A percentile compares a stretch with the other conserved stretches of the same genome.
These are phyloP conservation scores for Parnassius orleans DNA, from an alignment of 2,888 invertebrate genomes.

Conservation along the genomic window DNA sequence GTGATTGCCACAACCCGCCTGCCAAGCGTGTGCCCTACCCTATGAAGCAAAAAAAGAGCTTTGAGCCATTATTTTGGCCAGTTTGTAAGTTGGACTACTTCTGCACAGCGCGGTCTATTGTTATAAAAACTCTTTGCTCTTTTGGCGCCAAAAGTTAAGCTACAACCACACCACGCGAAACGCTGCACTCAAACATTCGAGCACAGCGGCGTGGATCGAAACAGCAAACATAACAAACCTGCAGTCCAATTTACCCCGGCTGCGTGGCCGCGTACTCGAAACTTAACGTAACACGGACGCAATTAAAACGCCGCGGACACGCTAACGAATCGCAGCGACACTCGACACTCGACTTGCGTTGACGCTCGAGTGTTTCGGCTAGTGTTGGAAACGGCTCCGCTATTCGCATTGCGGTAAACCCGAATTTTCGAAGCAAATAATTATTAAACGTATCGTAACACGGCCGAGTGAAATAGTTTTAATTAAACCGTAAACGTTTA, in stretches of 20 bases:
- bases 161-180: slow-evolving; percentile 11
- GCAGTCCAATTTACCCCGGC: slow-evolving; percentile 23
- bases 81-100: too few species aligned
- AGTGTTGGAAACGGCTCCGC: slow-evolving; percentile 17
- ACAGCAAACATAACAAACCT: slow-evolving; percentile 18
- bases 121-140: slow-evolving; percentile 9
- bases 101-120: too few species aligned
- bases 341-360: slow-evolving; percentile 19
- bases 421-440: slow-evolving; percentile 4
- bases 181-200: slow-evolving; percentile 15
- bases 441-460: slow-evolving; percentile 10
- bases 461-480: slow-evolving; percentile 19
- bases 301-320: slow-evolving; percentile 28
- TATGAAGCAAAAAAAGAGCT: too few species aligned
- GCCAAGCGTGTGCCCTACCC: too few species aligned
- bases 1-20: too few species aligned
- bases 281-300: slow-evolving; percentile 27
- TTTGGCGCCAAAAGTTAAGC: slow-evolving; percentile 21
- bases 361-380: slow-evolving; percentile 20
- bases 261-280: slow-evolving; percentile 13
- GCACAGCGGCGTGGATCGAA: slow-evolving; percentile 18
- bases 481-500: slow-evolving; percentile 19
- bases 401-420: slow-evolving; percentile 19
- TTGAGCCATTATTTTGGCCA: too few species aligned
- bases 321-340: slow-evolving; percentile 28